Base-by-base conservation (phyloP, 2,888 invertebrate species). In the Chamaedrilus cognettii region DNA sequence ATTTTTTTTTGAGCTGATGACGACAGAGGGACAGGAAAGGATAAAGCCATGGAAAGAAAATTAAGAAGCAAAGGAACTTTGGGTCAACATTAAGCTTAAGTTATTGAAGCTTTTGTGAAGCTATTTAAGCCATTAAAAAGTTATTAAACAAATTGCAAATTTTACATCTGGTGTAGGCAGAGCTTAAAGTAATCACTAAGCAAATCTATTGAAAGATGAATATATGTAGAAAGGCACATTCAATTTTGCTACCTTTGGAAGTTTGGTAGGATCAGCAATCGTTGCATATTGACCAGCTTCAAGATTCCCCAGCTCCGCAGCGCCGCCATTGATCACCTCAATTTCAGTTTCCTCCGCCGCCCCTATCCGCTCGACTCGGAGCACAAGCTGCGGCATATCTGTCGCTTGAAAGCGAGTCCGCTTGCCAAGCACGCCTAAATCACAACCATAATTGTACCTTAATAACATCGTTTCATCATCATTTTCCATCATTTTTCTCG, bases 361-460 rank as follows among this genome's bases (percentile, higher is more conserved):
- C 1, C 34, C 55, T 35, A 30, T 28, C 3, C 65, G 70, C 28
- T 55, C 42, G 32, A 93, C 88, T 75, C 89, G 87, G 0, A 96
- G 82, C 50, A 90, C 88, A 23, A 98, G 86, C 80, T 97, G 98
- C 0, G 98, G 89, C 58, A 94, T 83, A 35, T 90, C 87, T 55
- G 89, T 89, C 75, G 90, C 87, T 82, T 99, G 98, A 80, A 89
- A 94, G 77, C 90, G 91, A 7, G 98, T 98, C 70, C 97, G 88
- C 80, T 92, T 91, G 0, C 97, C 97, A 73, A 97, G 84, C 42
- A 91, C 88, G 74, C 94, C 85, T 79, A 64, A 32, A 55, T 4
- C 32, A 33, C 33, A 62, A 19, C 30, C 1, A 51, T 59, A 59
- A 28, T n/a, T 59, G 3, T 28, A 19, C 7, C 31, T 5, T 23